phyloP scores from a whole-genome alignment of 2,113 vertebrate genomes.

The Garra rufa region DNA sequence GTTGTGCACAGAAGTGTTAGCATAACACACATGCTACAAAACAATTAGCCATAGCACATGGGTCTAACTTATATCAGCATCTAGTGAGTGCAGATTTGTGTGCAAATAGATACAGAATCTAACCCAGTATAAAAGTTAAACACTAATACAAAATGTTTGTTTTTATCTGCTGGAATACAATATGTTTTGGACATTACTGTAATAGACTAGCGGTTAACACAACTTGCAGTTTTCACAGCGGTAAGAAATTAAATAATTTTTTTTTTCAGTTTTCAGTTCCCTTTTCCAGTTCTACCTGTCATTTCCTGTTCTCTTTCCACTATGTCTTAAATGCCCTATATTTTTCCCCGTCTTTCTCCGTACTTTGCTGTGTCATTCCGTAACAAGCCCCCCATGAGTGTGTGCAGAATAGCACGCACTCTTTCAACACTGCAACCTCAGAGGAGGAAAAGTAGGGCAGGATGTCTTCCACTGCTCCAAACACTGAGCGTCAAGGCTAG shows the following conservation, averaged over 20 bases:
- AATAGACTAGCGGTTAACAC: background rate
- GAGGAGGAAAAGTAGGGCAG: slow-evolving; percentile 43
- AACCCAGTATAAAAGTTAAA: background rate
- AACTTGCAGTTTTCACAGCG: background rate
- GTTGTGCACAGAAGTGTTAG: background rate
- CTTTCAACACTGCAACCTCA: slow-evolving; percentile 38
- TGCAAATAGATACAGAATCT: background rate
- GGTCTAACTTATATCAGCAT: background rate
- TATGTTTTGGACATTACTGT: background rate
- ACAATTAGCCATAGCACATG: background rate
- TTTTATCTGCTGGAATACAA: background rate
- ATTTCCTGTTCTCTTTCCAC: background rate
- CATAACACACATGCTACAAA: background rate
- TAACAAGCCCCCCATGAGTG: background rate
- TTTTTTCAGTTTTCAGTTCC: background rate
- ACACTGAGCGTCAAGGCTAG: background rate
- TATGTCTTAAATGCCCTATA: background rate
- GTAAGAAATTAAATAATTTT: background rate
- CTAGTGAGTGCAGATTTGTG: too few species aligned
- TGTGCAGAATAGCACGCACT: slow-evolving; percentile 17
- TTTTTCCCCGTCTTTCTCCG: background rate
- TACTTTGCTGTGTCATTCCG: slow-evolving; percentile 24
- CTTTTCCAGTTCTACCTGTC: background rate
- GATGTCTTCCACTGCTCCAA: slow-evolving; percentile 32
- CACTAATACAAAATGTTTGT: background rate